Base-by-base conservation (phyloP, 2,888 invertebrate species). In the Morpho deidamia region DNA sequence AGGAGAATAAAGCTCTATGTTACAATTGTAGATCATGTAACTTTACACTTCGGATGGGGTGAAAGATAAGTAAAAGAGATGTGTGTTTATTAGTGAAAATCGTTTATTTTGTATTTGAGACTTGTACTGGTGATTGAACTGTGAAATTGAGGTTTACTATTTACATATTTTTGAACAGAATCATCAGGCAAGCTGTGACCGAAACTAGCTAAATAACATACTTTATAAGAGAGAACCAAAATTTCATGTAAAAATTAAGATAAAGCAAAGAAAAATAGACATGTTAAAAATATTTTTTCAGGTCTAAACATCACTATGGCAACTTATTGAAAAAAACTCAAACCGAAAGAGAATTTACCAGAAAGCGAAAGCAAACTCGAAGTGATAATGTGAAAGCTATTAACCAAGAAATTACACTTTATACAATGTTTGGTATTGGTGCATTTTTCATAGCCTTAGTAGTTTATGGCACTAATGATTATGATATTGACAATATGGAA, bases 301-400 rank as follows among this genome's bases (percentile, higher is more conserved):
- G 90, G 90, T 80, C 91, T 0, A 82, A 77, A 58, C 70, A 78
- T 35, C 93, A 93, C 65, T 93, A 93, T 67, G 84, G 86, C 0
- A 56, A 68, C 38, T 59, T 84, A 58, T 78, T 88, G 51, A 65
- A 78, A 54, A 81, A 77, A 58, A 34, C 71, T 12, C 65, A 75
- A 58, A 64, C 72, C 48, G 76, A 83, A 1, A 84, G 67, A 61
- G 74, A 78, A 23, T 66, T 71, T 32, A 7, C 77, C 2, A 71
- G 48, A 55, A 71, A 66, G 50, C 69, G 64, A 55, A 59, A 42
- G 23, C 43, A 39, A 5, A 80, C 76, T 54, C 55, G 55, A 47
- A 11, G 37, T 1, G 70, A 74, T 11, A 37, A 49, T 0, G 11
- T 32, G 0, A 8, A 65, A 7, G 49, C 74, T 1, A 52, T 57